Evolutionary conservation across 2,113 vertebrate genomes (phyloP).

Genomic region (Ceuthmochares aereus): DNA sequence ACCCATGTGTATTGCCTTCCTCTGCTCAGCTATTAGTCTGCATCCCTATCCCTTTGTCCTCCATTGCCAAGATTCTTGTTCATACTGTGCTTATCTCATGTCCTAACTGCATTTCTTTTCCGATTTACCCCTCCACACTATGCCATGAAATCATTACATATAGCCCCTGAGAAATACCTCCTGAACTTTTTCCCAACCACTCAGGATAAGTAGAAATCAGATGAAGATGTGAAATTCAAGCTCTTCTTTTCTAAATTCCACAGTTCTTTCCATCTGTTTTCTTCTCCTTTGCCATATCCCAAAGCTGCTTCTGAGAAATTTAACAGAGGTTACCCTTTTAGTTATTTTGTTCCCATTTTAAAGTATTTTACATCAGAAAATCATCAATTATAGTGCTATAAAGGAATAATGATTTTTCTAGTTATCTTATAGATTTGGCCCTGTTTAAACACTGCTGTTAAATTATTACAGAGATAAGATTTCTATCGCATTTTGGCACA

Average conservation of each 20-base stretch:
- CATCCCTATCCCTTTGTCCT: background rate
- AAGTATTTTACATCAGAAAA: background rate
- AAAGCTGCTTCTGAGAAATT: background rate
- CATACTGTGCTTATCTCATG: background rate
- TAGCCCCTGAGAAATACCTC: background rate
- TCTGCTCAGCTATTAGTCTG: background rate
- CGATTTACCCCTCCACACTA: background rate
- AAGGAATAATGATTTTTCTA: background rate
- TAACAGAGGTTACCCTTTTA: background rate
- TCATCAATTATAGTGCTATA: background rate
- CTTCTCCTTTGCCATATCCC: background rate
- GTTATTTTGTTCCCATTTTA: background rate
- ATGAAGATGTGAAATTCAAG: background rate
- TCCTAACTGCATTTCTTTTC: background rate
- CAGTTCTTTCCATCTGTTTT: background rate
- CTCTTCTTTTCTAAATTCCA: background rate
- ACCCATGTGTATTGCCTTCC: background rate
- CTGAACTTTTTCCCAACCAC: background rate
- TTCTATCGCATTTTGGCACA: background rate
- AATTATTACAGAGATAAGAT: background rate
- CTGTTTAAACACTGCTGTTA: background rate
- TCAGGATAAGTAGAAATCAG: background rate
- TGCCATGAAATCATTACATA: background rate
- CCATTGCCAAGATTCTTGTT: background rate
- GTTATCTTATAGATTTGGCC: background rate